phyloP scores from a whole-genome alignment of 2,797 vertebrate species.

The Phrynocephalus guinanensis region DNA sequence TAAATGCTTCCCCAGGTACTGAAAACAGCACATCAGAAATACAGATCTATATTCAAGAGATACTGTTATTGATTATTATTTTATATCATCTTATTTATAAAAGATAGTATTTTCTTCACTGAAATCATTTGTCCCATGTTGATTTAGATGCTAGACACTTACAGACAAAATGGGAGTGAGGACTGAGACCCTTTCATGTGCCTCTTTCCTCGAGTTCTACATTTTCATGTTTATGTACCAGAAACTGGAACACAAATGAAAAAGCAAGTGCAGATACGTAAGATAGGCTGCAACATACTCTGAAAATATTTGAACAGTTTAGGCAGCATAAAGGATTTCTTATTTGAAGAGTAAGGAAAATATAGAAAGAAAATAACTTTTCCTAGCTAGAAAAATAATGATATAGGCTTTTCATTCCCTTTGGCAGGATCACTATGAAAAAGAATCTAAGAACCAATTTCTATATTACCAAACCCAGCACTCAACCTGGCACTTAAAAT shows the following conservation, averaged over 20 bases:
- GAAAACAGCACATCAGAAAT: slow-evolving; percentile 5
- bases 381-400: neutral
- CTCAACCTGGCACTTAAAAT: neutral
- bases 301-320: neutral
- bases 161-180: too few species aligned
- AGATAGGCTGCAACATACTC: neutral
- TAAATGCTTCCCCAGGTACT: slow-evolving; percentile 36
- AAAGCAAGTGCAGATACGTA: neutral
- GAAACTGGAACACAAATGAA: too few species aligned
- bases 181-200: too few species aligned
- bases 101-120: slow-evolving; percentile 32
- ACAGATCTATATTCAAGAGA: neutral
- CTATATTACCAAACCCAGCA: neutral
- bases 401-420: neutral
- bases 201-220: too few species aligned
- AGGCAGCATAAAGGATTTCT: neutral
- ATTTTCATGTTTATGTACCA: too few species aligned
- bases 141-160: slow-evolving; percentile 17
- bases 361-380: neutral
- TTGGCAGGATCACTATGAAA: neutral
- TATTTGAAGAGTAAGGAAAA: neutral
- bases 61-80: neutral
- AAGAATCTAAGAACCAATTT: neutral
- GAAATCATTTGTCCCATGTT: slow-evolving; percentile 43
- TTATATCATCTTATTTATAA: neutral